A percentile compares a stretch with the other conserved stretches of the same genome.
These are phyloP conservation scores for Limenitis arthemis DNA, from an alignment of 2,888 invertebrate species.

Conservation along the genomic window DNA sequence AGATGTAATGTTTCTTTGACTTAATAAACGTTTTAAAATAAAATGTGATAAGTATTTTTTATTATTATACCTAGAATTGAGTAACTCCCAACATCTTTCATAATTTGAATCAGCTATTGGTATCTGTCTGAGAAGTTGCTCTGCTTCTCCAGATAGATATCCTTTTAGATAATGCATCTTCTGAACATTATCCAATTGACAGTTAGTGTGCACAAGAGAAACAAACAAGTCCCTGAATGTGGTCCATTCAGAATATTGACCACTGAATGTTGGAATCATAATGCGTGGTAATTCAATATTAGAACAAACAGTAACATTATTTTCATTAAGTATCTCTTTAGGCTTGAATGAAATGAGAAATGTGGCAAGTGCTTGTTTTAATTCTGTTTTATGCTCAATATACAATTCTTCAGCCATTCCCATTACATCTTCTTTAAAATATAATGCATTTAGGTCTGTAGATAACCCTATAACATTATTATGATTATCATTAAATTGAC, in stretches of 20 bases:
- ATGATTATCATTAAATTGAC: no score
- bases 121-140: slow-evolving; percentile 21
- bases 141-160: slow-evolving; percentile 25
- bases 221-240: slow-evolving; percentile 23
- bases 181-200: slow-evolving; percentile 18
- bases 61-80: slow-evolving; percentile 23
- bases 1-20: slow-evolving; percentile 22
- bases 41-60: slow-evolving; percentile 20
- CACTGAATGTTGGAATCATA: slow-evolving; percentile 6
- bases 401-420: no score
- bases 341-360: no score
- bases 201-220: slow-evolving; percentile 24
- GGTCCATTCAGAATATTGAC: slow-evolving; percentile 25
- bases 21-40: slow-evolving; percentile 17
- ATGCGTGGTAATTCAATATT: slow-evolving; percentile 1
- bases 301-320: slow-evolving; percentile 6
- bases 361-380: no score
- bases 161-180: slow-evolving; percentile 14
- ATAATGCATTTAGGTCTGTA: no score
- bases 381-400: no score
- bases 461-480: no score
- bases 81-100: slow-evolving; percentile 16
- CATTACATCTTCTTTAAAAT: no score
- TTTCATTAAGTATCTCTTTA: background rate
- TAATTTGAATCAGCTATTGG: slow-evolving; percentile 21